Evolutionary conservation across 2,888 invertebrate genomes (phyloP), one percentile per base, ranked within the genome.

Genomic region (Peribatodes rhomboidaria): DNA sequence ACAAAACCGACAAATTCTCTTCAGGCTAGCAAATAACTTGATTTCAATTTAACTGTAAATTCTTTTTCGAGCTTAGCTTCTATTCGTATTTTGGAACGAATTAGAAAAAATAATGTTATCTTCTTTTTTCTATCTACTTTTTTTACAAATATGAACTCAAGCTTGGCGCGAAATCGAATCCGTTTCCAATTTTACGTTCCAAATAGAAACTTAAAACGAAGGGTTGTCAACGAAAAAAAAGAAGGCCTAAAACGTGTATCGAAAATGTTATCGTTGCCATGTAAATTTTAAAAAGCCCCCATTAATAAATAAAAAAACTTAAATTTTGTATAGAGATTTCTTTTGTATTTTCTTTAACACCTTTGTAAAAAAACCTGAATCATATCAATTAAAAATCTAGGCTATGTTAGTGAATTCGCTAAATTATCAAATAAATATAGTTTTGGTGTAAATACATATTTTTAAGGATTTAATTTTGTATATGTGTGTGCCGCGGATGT

Each of bases 311-410:
- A n/a, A n/a, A n/a, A n/a, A n/a, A n/a, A n/a, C n/a, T n/a, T 69
- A 70, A 68, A 66, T 71, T 68, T 61, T 81, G 76, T 79, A 76
- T 76, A 82, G 69, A 78, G 54, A 76, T 75, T 78, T 71, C 55
- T 65, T 66, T 73, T 68, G 74, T 69, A 72, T 76, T 72, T 79
- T 82, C 80, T 79, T 74, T 78, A 72, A 78, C 76, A 81, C 83
- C 85, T 82, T 74, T 86, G 84, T 86, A 85, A 80, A 87, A 85
- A 87, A 75, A 83, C 82, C 85, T 81, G 80, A 91, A 87, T 90
- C 92, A 92, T 92, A 92, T 92, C 93, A 92, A 82, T 83, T 87
- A 84, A 71, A 44, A 78, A 73, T 68, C 72, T 87, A 90, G 87
- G 85, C 82, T 89, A 87, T 81, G 79, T 85, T 85, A 87, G 87